Percentiles rank a stretch among this genome's conserved stretches.
Conservation (phyloP, 2,888 invertebrate genomes). For the Clunio marinus region DNA sequence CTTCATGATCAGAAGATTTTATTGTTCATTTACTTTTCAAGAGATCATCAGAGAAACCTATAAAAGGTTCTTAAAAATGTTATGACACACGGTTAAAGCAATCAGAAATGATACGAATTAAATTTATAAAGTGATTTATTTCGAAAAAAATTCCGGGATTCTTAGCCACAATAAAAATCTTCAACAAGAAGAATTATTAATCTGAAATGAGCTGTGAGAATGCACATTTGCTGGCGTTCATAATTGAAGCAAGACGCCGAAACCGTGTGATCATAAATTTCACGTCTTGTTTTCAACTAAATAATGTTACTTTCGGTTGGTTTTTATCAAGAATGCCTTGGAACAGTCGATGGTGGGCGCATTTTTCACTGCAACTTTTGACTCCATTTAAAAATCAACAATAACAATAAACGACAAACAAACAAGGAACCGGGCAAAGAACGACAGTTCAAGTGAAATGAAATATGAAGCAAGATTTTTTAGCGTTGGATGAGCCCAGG, state of each 20-base stretch:
- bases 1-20: too few relatives aligned
- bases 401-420: too few relatives aligned
- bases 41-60: too few relatives aligned
- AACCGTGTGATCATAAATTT: conserved; percentile 13
- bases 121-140: conserved; percentile 28
- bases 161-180: conserved; percentile 7
- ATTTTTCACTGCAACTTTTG: not conserved
- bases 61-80: too few relatives aligned
- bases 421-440: too few relatives aligned
- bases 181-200: not conserved
- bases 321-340: not conserved
- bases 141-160: conserved; percentile 5
- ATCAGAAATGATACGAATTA: conserved; percentile 1
- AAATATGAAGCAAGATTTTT: not conserved
- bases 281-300: not conserved
- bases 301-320: not conserved
- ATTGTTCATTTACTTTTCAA: too few relatives aligned
- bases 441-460: not conserved
- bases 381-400: conserved; percentile 5
- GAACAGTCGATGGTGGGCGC: too few relatives aligned
- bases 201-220: conserved; percentile 20
- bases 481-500: not conserved
- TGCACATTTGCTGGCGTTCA: conserved; percentile 11
- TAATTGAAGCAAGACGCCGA: not conserved
- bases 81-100: too few relatives aligned